Base-by-base conservation (phyloP, 2,113 vertebrate species). In the Oncorhynchus keta region DNA sequence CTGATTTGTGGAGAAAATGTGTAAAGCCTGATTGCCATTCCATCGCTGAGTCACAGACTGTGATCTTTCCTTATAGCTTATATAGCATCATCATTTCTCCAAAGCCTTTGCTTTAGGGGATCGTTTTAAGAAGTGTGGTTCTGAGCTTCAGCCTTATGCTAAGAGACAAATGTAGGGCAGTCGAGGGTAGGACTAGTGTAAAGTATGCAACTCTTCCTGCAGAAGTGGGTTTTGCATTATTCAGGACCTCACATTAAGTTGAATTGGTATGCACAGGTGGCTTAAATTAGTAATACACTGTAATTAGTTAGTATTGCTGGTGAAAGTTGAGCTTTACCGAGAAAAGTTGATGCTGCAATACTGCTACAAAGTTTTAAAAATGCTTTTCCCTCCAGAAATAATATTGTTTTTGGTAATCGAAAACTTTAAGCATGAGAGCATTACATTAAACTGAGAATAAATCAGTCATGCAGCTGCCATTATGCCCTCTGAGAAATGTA, bases 371-470 rank as follows among this genome's bases (percentile, higher is more conserved):
- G 11, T 12, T 51, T 8, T 0, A 9, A 39, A 39, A 39, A 39
- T 39, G 35, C 35, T 2, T 39, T 39, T 39, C 39, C 7, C 39
- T 9, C 39, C 8, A 39, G 39, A 51, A 16, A 24, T 2, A 13
- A 22, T 24, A 2, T 5, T 66, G 3, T 66, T 26, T 8, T 66
- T 66, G n/a, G 59, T 61, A 1, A 61, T 61, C 48, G 68, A 45
- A 45, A 39, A 20, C 22, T 69, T 1, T 22, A 91, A 84, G 89
- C 87, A 87, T 89, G 86, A 85, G 87, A 83, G 88, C 87, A 92
- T 90, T 93, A 92, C 90, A 93, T 92, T 89, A 92, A 91, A 93
- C 85, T 86, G 74, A 72, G 85, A 89, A 81, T 89, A 90, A 90
- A 86, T 90, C 85, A 89, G 80, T 84, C 88, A 84, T 84, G 88